Evolutionary conservation across 2,797 vertebrate species (phyloP), one percentile per base, ranked within the genome.

Genomic region (Decapterus maruadsi): DNA sequence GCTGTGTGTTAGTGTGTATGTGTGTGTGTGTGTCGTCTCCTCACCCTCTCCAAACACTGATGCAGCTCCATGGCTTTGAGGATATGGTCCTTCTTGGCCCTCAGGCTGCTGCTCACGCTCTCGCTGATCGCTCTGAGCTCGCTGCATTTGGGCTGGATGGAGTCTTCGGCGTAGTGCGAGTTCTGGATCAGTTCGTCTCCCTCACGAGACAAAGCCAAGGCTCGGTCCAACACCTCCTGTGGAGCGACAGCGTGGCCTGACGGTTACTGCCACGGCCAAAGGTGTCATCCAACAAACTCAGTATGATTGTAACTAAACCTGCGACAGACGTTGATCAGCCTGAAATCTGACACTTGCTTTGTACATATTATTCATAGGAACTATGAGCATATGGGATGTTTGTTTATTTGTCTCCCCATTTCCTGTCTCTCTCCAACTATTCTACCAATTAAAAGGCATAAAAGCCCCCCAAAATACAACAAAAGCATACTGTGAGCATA

Each of bases 111-210:
- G 42, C 85, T 74, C n/a, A 97, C 86, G 22, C 84, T 91, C 81
- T 96, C 95, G 19, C 94, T 95, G 69, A 96, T 87, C 17, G 90
- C 75, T 83, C 92, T 92, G 68, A 99, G 95, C 90, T 99, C 97
- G 2, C 81, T 95, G 90, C 97, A 98, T 92, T 99, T 99, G 81
- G 97, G 97, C 73, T 94, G 93, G 84, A 99, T 97, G 59, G 97
- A 98, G 89, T 99, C 97, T 83, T 98, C 94, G 0, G 97, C 98
- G 0, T 99, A 99, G 92, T 99, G 98, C 42, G 95, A 96, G 78
- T 91, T 95, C 84, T 95, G 89, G 54, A 98, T 97, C 72, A 99
- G 95, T 43, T 86, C 84, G 42, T 97, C 96, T 0, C 96, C 96
- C 19, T 97, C 96, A 7, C 72, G 84, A 0, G 94, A 95, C 75